Evolutionary conservation across 2,888 invertebrate genomes (phyloP).

Genomic region (Tortrix viridana): DNA sequence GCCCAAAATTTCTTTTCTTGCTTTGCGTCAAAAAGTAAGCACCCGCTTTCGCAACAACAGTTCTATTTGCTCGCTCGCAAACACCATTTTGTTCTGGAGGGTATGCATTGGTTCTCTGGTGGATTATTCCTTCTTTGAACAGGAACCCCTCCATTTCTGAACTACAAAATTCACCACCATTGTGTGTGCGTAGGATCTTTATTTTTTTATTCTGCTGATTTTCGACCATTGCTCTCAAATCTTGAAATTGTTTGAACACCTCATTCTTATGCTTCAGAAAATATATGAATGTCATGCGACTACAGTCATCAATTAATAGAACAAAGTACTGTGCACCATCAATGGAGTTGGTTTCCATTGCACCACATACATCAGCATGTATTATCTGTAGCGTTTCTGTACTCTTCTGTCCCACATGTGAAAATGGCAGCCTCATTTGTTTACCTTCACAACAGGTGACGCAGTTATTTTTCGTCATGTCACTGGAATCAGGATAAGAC

Average conservation of each 20-base stretch:
- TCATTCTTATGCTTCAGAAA: slow-evolving; percentile 52
- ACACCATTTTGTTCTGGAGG: background rate
- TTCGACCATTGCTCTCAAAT: slow-evolving; percentile 48
- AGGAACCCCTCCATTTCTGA: slow-evolving; percentile 2
- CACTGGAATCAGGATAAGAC: slow-evolving; percentile 31
- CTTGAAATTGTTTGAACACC: slow-evolving; percentile 39
- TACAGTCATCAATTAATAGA: slow-evolving; percentile 51
- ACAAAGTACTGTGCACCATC: slow-evolving; percentile 45
- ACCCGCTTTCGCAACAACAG: slow-evolving; percentile 21
- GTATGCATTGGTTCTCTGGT: slow-evolving; percentile 1
- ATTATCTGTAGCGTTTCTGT: slow-evolving; percentile 37
- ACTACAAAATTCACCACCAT: slow-evolving; percentile 1
- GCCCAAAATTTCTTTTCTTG: slow-evolving; percentile 27
- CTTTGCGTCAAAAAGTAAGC: slow-evolving; percentile 11
- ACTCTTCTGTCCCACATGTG: slow-evolving; percentile 41
- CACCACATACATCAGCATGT: slow-evolving; percentile 33
- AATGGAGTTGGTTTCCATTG: slow-evolving; percentile 28
- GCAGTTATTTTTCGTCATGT: slow-evolving; percentile 39
- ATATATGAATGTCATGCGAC: slow-evolving; percentile 39
- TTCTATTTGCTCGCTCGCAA: slow-evolving; percentile 15
- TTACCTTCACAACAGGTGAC: slow-evolving; percentile 44
- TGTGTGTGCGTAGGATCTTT: slow-evolving; percentile 39
- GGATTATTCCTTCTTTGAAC: slow-evolving; percentile 10
- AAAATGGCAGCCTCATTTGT: slow-evolving; percentile 47
- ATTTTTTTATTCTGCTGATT: slow-evolving; percentile 46